These are phyloP conservation scores for Dreissena polymorpha DNA, from an alignment of 1,140 invertebrate genomes.

Conservation along the genomic window DNA sequence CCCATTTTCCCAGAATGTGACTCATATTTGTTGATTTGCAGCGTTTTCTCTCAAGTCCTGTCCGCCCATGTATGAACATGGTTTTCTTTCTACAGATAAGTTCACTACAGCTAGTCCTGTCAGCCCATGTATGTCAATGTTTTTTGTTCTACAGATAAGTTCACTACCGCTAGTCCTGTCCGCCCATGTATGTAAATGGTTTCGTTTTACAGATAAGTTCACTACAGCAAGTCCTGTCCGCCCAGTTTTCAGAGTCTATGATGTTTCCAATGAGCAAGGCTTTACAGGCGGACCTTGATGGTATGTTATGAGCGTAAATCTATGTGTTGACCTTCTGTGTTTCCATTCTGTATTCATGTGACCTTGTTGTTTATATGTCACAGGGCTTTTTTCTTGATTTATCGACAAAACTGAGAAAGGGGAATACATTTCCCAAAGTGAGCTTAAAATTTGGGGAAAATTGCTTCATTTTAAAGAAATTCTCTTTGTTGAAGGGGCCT, in stretches of 20 bases:
- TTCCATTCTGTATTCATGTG: too few relatives aligned
- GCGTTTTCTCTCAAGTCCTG: too few relatives aligned
- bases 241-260: constrained; percentile 80
- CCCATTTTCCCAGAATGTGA: too few relatives aligned
- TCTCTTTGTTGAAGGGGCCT: too few relatives aligned
- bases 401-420: too few relatives aligned
- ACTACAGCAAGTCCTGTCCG: constrained; percentile 80
- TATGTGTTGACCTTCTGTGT: neutral
- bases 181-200: constrained; percentile 67
- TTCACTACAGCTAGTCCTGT: constrained; percentile 80
- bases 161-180: constrained; percentile 80
- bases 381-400: too few relatives aligned
- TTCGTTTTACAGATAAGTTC: constrained; percentile 78
- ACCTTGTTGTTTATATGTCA: too few relatives aligned
- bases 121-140: constrained; percentile 71
- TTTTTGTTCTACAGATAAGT: constrained; percentile 75
- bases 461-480: too few relatives aligned
- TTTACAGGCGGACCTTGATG: constrained; percentile 79
- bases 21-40: too few relatives aligned
- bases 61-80: too few relatives aligned
- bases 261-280: constrained; percentile 80
- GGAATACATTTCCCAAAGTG: too few relatives aligned
- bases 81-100: constrained; percentile 75
- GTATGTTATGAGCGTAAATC: constrained; percentile 68
- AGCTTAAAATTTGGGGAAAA: too few relatives aligned